Conservation (phyloP, 2,888 invertebrate species). For the Meteorus cinctellus region DNA sequence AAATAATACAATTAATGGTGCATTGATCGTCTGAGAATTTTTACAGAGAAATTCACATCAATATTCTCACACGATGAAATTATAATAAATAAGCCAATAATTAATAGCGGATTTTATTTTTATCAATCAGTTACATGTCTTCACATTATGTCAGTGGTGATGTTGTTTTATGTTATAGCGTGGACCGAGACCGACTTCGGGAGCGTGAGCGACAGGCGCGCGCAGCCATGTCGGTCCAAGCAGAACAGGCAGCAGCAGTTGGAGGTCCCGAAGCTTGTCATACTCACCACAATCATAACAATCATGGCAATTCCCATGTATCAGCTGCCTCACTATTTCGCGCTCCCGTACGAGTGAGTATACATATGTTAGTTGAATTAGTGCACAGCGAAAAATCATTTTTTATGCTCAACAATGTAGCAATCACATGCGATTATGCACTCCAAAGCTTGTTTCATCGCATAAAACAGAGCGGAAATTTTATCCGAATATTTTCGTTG, state of each 20-base stretch:
- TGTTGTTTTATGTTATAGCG: constrained; percentile 65
- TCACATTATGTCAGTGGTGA: not conserved
- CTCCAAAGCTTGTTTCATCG: no score
- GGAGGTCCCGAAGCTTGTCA: constrained; percentile 79
- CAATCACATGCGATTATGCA: no score
- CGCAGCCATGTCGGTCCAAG: constrained; percentile 83
- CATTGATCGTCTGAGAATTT: no score
- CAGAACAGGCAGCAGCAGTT: constrained; percentile 77
- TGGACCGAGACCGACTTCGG: constrained; percentile 84
- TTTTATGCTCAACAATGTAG: no score
- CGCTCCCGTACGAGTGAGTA: constrained; percentile 69
- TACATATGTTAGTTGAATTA: not conserved
- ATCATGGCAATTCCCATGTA: constrained; percentile 62
- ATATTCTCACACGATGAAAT: no score
- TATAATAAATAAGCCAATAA: not conserved
- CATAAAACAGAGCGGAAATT: no score
- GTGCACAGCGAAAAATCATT: no score
- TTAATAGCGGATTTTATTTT: not conserved
- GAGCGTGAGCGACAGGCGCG: constrained; percentile 86
- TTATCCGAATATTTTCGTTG: no score
- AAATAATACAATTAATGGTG: no score
- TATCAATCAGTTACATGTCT: not conserved
- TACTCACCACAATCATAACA: constrained; percentile 70
- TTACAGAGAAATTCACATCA: no score
- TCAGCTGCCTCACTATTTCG: constrained; percentile 63